These are phyloP conservation scores for Amblyjoppa proteus DNA, from an alignment of 2,888 invertebrate species.

Conservation along the genomic window DNA sequence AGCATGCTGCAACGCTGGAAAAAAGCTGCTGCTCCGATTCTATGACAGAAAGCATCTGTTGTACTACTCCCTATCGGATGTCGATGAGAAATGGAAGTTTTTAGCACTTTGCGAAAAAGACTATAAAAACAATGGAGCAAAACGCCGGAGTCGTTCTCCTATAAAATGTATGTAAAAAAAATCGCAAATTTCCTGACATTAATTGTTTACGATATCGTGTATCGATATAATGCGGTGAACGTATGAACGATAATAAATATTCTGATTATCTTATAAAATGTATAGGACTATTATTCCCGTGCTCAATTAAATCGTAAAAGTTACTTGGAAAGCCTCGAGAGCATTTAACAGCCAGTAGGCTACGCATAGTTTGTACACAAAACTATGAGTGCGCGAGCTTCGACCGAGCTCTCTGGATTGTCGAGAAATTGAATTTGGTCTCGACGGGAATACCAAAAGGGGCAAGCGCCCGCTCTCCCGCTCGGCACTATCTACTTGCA, in stretches of 20 bases:
- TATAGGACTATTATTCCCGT: too few species aligned
- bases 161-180: too few species aligned
- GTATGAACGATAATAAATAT: neutral
- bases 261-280: neutral
- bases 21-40: slow-evolving; percentile 22
- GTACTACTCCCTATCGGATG: neutral
- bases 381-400: slow-evolving; percentile 33
- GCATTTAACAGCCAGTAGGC: slow-evolving; percentile 2
- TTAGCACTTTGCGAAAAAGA: neutral
- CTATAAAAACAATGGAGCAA: neutral
- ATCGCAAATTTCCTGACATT: neutral
- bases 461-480: slow-evolving; percentile 51
- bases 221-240: neutral
- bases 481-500: slow-evolving; percentile 57
- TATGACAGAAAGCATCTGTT: neutral
- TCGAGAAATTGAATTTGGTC: slow-evolving; percentile 41
- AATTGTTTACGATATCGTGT: neutral
- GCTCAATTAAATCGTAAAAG: neutral
- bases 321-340: neutral
- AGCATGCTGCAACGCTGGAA: slow-evolving; percentile 23
- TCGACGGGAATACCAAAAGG: slow-evolving; percentile 43
- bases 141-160: too few species aligned
- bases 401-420: slow-evolving; percentile 7
- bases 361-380: slow-evolving; percentile 30
- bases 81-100: slow-evolving; percentile 5